Evolutionary conservation across 1,140 invertebrate genomes (phyloP), one percentile per base, ranked within the genome.

Genomic region (Leptinotarsa undecemlineata): DNA sequence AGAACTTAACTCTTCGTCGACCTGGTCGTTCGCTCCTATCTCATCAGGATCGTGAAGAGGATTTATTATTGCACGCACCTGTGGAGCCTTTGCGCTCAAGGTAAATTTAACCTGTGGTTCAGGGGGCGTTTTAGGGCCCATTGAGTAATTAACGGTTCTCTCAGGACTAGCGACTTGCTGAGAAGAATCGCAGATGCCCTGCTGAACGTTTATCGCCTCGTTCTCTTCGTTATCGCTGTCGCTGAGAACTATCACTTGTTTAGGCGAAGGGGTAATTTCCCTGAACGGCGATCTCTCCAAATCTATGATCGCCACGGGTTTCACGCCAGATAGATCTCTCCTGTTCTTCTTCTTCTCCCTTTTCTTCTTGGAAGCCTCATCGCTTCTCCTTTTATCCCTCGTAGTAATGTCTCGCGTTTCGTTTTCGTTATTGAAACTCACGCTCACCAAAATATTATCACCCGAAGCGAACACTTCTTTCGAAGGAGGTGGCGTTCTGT

Each of bases 401-500:
- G 87, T 60, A n/a, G 87, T 82, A 78, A 88, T 84, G 74, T 88
- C 85, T 76, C 88, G 84, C 26, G 75, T 86, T 68, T 89, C 87
- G 73, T 90, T 89, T 71, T 92, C 91, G 76, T 93, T 93, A 81
- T 93, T 93, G 83, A 96, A 97, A 84, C 94, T 96, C 6, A 97
- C 94, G 84, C 94, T 96, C 0, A 97, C 94, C 47, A 96, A 87
- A 71, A 97, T 96, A 82, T 96, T 96, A 85, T 96, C 94, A 4
- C 95, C 95, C 26, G 94, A 95, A 0, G 95, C 93, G 82, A 96
- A 96, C 0, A 97, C 94, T 86, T 96, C 95, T 84, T 97, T 97
- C 0, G 91, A 93, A 2, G 93, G 93, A 4, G 89, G 86, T 0
- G 90, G 88, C 0, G 88, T 88, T 71, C 88, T 87, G 23, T 88